A percentile compares a stretch with the other conserved stretches of the same genome.
These are phyloP conservation scores for Lutjanus erythropterus DNA, from an alignment of 2,113 vertebrate species.

Conservation along the genomic window DNA sequence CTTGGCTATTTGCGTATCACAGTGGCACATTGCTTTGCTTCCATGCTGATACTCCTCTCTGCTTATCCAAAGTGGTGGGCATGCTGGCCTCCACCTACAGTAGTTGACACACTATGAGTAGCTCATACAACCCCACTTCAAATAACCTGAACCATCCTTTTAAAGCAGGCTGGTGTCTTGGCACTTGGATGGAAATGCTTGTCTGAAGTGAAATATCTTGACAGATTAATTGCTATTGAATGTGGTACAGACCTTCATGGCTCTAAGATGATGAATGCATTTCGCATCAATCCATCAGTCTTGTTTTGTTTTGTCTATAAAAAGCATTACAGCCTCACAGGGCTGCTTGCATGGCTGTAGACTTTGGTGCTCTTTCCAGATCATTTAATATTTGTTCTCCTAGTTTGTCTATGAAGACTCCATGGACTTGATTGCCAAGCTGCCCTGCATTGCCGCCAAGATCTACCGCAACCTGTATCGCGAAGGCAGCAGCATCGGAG, in stretches of 20 bases:
- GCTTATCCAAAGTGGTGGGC: no score
- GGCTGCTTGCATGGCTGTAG: neutral
- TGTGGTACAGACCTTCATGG: neutral
- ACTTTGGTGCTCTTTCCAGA: neutral
- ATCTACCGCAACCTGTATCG: constrained; percentile 98
- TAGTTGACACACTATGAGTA: no score
- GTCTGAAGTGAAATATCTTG: neutral
- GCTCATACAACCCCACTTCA: no score
- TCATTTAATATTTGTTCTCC: neutral
- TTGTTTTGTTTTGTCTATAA: neutral
- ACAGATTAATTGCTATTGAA: constrained; percentile 3
- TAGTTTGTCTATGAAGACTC: constrained; percentile 96
- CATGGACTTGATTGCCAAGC: constrained; percentile 98
- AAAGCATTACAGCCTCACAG: neutral
- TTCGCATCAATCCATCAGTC: neutral
- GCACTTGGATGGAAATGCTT: neutral
- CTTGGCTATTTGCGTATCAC: no score
- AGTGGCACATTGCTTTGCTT: no score
- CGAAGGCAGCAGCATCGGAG: constrained; percentile 96
- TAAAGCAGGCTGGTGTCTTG: neutral
- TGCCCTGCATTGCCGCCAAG: constrained; percentile 97
- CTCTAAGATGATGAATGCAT: neutral
- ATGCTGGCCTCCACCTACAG: no score
- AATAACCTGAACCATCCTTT: no score
- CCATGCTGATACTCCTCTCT: no score